These are phyloP conservation scores for Vicugna pacos DNA, from an alignment of 2,113 vertebrate genomes.

Conservation along the genomic window DNA sequence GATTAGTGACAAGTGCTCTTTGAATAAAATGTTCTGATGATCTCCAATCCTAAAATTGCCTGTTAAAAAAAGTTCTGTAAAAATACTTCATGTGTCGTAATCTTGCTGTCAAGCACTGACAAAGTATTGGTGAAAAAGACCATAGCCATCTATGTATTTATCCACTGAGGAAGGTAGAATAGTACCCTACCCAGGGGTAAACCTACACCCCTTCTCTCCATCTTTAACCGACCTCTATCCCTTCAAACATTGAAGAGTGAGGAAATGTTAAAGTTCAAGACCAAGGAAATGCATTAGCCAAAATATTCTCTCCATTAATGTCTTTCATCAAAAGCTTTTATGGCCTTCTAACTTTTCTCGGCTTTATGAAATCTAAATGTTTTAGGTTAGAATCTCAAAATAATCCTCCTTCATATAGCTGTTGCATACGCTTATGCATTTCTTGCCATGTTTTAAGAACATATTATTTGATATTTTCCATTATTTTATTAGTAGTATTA, in stretches of 20 bases:
- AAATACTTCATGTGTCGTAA: background rate
- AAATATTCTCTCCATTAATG: background rate
- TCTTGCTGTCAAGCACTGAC: background rate
- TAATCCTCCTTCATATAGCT: background rate
- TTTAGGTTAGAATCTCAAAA: constrained; percentile 46
- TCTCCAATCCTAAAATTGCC: constrained; percentile 52
- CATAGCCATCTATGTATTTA: background rate
- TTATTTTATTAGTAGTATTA: background rate
- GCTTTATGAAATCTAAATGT: constrained; percentile 38
- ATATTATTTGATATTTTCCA: background rate
- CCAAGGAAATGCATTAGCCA: constrained; percentile 25
- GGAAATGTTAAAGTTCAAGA: constrained; percentile 17
- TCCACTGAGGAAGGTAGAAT: background rate
- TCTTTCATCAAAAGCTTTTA: constrained; percentile 24
- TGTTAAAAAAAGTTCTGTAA: constrained; percentile 32
- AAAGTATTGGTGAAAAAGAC: background rate
- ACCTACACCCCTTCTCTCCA: background rate
- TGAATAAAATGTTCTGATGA: constrained; percentile 75
- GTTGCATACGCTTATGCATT: background rate
- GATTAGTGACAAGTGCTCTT: constrained; percentile 76
- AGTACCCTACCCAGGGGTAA: background rate
- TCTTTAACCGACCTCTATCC: background rate
- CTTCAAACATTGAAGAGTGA: background rate
- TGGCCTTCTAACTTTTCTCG: background rate
- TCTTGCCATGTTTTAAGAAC: background rate